These are phyloP conservation scores for Himalopsyche tibetana DNA, from an alignment of 2,888 invertebrate species.

Conservation along the genomic window DNA sequence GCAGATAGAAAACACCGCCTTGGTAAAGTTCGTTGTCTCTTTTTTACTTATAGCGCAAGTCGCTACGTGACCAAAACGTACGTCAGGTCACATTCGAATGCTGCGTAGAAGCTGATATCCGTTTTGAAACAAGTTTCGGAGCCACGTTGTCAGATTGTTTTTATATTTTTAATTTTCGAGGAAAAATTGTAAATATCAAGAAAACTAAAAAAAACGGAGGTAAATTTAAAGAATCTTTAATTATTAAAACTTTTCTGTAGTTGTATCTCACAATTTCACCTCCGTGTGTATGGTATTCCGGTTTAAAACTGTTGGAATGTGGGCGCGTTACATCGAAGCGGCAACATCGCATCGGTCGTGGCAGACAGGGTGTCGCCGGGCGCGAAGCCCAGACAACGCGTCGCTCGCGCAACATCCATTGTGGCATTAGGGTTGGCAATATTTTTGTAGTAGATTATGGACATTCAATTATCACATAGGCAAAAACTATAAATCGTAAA, in stretches of 20 bases:
- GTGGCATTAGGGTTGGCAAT: constrained; percentile 10
- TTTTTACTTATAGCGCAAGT: constrained; percentile 48
- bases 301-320: constrained; percentile 69
- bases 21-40: constrained; percentile 62
- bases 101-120: constrained; percentile 79
- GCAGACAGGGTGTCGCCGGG: constrained; percentile 97
- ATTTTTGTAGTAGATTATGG: neutral
- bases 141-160: constrained; percentile 76
- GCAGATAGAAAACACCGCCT: constrained; percentile 58
- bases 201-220: neutral
- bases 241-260: neutral
- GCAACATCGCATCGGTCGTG: constrained; percentile 85
- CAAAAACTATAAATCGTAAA: too few relatives aligned
- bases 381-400: constrained; percentile 88
- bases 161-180: constrained; percentile 57
- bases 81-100: neutral
- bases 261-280: neutral
- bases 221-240: neutral
- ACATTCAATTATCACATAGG: too few relatives aligned
- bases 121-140: constrained; percentile 84
- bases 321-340: constrained; percentile 69
- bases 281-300: neutral
- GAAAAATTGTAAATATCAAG: constrained; percentile 1
- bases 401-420: constrained; percentile 74
- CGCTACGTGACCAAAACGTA: constrained; percentile 28